Conservation (phyloP, 1,140 invertebrate genomes). For the Drosophila lowei region DNA sequence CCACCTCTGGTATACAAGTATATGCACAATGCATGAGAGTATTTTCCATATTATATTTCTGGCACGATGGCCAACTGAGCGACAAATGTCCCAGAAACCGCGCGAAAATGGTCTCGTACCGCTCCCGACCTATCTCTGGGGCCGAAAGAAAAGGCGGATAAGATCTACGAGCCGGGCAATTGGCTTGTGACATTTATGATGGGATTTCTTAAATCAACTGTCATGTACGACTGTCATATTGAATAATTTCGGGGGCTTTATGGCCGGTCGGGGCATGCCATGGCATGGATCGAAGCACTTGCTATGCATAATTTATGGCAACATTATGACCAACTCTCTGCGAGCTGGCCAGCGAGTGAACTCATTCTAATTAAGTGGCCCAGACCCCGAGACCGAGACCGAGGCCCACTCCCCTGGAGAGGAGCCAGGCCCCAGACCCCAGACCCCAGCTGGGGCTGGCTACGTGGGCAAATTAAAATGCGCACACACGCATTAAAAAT, state of each 20-base stretch:
- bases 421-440: neutral
- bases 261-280: constrained; percentile 17
- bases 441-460: constrained; percentile 34
- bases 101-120: constrained; percentile 34
- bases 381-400: constrained; percentile 24
- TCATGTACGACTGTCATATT: constrained; percentile 79
- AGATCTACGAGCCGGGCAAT: constrained; percentile 74
- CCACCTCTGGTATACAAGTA: constrained; percentile 57
- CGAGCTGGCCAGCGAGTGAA: constrained; percentile 50
- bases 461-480: constrained; percentile 68
- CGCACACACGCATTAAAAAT: constrained; percentile 65
- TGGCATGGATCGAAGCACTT: constrained; percentile 44
- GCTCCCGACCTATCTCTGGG: no score
- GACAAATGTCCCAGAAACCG: constrained; percentile 55
- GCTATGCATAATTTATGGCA: constrained; percentile 76
- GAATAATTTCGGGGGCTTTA: constrained; percentile 72
- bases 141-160: no score
- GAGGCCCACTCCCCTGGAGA: neutral
- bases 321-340: constrained; percentile 51
- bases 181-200: constrained; percentile 81
- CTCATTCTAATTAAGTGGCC: constrained; percentile 78
- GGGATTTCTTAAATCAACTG: constrained; percentile 79
- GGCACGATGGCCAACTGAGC: constrained; percentile 44
- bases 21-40: neutral
- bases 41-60: constrained; percentile 56